A percentile compares a stretch with the other conserved stretches of the same genome.
Conservation (phyloP, 1,140 invertebrate genomes). For the Drosophila parabipectinata region DNA sequence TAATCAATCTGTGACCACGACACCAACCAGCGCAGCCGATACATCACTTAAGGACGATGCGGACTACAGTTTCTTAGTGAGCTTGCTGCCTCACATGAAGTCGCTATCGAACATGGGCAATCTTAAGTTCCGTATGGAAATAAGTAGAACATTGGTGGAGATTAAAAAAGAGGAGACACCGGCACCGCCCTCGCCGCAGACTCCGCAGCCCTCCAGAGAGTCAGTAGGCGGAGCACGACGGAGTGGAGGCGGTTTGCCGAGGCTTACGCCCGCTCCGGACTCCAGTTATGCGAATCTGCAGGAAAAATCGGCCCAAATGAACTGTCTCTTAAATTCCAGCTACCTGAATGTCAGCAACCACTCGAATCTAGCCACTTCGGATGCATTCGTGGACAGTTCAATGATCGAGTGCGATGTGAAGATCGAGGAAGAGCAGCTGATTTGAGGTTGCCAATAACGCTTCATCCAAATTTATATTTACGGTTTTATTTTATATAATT, state of each 20-base stretch:
- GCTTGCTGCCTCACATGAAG: slow-evolving; percentile 66
- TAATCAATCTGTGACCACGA: background rate
- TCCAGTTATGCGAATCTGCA: slow-evolving; percentile 2
- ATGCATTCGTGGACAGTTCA: slow-evolving; percentile 33
- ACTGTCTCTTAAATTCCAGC: slow-evolving; percentile 7
- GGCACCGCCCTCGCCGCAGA: background rate
- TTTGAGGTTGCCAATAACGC: slow-evolving; percentile 12
- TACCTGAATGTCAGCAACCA: slow-evolving; percentile 6
- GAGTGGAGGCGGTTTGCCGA: slow-evolving; percentile 19
- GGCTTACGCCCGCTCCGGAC: slow-evolving; percentile 37
- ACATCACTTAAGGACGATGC: slow-evolving; percentile 49
- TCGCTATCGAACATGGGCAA: slow-evolving; percentile 57
- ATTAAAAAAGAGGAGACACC: slow-evolving; percentile 48
- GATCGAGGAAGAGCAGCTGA: slow-evolving; percentile 64
- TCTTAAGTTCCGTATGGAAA: slow-evolving; percentile 60
- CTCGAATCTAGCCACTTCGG: slow-evolving; percentile 11
- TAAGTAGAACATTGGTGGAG: slow-evolving; percentile 59
- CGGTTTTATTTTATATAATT: slow-evolving; percentile 6
- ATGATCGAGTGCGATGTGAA: slow-evolving; percentile 70
- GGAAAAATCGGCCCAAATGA: background rate
- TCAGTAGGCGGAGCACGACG: background rate
- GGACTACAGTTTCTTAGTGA: slow-evolving; percentile 64
- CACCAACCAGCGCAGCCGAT: background rate
- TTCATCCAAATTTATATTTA: slow-evolving; percentile 34
- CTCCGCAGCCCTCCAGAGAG: background rate